Conservation (phyloP, 2,888 invertebrate species). For the Erpobdella octoculata region DNA sequence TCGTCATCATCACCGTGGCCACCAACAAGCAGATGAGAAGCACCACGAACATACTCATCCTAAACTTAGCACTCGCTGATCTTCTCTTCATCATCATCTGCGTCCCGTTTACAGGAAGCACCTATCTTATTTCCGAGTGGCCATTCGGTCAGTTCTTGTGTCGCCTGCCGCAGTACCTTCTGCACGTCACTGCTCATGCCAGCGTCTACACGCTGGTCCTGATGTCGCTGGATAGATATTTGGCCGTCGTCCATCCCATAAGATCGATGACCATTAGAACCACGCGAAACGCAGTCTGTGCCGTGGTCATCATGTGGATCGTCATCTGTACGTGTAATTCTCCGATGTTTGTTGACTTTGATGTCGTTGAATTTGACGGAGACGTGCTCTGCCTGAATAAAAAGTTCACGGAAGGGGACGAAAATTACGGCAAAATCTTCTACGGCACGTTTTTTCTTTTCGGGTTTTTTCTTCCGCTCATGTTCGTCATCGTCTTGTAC, state of each 20-base stretch:
- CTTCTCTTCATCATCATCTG: conserved; percentile 83
- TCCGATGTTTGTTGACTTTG: conserved; percentile 14
- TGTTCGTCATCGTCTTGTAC: conserved; percentile 76
- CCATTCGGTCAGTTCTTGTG: conserved; percentile 84
- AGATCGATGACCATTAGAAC: conserved; percentile 61
- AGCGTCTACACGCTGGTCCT: conserved; percentile 86
- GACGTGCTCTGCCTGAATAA: conserved; percentile 1
- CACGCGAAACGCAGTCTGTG: conserved; percentile 28
- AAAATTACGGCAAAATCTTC: conserved; percentile 34
- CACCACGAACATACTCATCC: conserved; percentile 82
- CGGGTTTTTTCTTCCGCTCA: conserved; percentile 78
- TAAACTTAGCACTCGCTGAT: conserved; percentile 81
- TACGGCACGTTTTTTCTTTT: conserved; percentile 64
- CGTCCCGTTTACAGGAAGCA: conserved; percentile 85
- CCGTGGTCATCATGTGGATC: conserved; percentile 22
- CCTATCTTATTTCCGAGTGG: conserved; percentile 78
- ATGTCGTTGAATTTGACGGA: conserved; percentile 7
- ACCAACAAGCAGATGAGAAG: conserved; percentile 84
- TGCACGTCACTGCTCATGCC: conserved; percentile 82
- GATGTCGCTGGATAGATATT: conserved; percentile 80
- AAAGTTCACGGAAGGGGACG: conserved; percentile 14
- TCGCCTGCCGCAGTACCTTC: conserved; percentile 80
- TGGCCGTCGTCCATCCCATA: conserved; percentile 87
- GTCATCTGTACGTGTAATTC: conserved; percentile 27
- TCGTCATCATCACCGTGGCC: conserved; percentile 79